These are phyloP conservation scores for Pterobdella sp. DNA, from an alignment of 2,888 invertebrate genomes.

Conservation along the genomic window DNA sequence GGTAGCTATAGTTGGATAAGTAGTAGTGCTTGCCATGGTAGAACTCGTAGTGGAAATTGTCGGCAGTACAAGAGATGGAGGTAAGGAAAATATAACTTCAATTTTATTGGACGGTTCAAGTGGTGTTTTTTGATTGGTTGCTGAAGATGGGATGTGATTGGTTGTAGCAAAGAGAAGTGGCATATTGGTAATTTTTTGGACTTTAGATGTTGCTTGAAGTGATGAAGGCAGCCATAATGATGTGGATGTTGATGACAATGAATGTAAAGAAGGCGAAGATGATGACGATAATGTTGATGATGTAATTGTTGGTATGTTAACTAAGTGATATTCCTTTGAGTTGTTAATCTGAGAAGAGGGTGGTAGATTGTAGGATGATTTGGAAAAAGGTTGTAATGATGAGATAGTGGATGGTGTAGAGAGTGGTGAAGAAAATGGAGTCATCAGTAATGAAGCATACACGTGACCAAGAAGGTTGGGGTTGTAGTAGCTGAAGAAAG, in stretches of 20 bases:
- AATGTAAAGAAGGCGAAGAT: not conserved
- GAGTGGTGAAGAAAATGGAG: not conserved
- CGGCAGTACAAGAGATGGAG: not conserved
- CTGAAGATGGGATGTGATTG: not conserved
- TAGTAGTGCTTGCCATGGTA: not conserved
- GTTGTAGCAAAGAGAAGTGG: not conserved
- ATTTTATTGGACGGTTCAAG: not conserved
- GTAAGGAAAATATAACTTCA: not conserved
- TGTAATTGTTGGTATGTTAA: not conserved
- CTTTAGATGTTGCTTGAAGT: not conserved
- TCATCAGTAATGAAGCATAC: slow-evolving; percentile 5
- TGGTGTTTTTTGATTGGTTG: not conserved
- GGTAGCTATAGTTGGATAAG: not conserved
- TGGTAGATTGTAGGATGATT: not conserved
- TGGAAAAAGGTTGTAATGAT: not conserved
- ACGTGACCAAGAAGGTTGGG: not conserved
- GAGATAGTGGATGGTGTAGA: not conserved
- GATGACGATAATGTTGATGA: slow-evolving; percentile 2
- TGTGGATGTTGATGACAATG: not conserved
- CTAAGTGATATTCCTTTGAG: not conserved
- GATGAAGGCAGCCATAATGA: slow-evolving; percentile 12
- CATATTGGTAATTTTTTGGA: too few relatives aligned
- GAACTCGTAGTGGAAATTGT: not conserved
- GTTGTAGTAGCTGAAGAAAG: not conserved
- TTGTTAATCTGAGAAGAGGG: not conserved